Evolutionary conservation across 1,140 invertebrate genomes (phyloP), one percentile per base, ranked within the genome.

Genomic region (Anadara kagoshimensis): DNA sequence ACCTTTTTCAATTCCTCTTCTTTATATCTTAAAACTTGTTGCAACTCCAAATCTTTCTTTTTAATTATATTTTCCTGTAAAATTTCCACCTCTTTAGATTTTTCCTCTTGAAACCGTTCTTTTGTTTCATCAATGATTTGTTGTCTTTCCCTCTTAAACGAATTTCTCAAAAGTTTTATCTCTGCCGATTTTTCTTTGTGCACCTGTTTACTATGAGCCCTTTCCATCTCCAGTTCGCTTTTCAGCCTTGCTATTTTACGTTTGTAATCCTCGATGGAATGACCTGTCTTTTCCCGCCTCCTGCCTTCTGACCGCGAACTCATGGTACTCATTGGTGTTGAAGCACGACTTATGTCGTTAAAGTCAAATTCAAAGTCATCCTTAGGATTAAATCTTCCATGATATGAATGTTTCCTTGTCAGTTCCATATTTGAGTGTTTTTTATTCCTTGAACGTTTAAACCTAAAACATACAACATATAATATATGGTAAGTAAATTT

Each of bases 291-390:
- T 53, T 79, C 78, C 36, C 70, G 71, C 63, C 79, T 67, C 14
- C 75, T 65, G 68, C 81, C 79, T 54, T 83, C 81, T 1, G 81
- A 83, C 53, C 74, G 76, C 18, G 81, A 77, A 59, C 81, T 83
- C 59, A 76, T 73, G 20, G 75, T 76, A 63, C 81, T 83, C 22
- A 75, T 78, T n/a, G 81, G 81, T 18, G 79, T 83, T 18, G 81
- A 83, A 24, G 81, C 79, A 61, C 81, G 69, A 58, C 81, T 83
- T 22, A 81, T 78, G 49, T 83, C 81, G 41, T 80, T 83, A 65
- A 83, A 76, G 56, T 83, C 81, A 63, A 81, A 78, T 26, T 83
- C 81, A 75, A 78, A 81, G 45, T 82, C 78, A 47, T 78, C 73
- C 47, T 69, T 69, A 3, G 62, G 41, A 1, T 24, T 69, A 59